Evolutionary conservation across 2,113 vertebrate genomes (phyloP), one percentile per base, ranked within the genome.

Genomic region (Phalacrocorax brasilianus): DNA sequence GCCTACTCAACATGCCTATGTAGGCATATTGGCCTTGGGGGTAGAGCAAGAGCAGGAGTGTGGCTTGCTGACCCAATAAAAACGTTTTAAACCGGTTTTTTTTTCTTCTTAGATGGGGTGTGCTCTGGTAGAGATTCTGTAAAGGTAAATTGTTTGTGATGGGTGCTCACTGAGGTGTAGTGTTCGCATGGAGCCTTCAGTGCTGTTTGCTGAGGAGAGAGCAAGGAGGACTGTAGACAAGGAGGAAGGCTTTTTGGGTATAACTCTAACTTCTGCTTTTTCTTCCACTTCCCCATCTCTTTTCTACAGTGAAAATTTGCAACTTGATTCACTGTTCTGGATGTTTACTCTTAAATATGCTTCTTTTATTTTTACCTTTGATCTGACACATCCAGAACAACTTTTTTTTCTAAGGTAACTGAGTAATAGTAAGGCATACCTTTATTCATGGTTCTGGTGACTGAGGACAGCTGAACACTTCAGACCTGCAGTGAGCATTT

Each of bases 321-420:
- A 81, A 24, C 13, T 53, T 7, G 49, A 5, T 74, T 95, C 0
- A 1, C 17, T 56, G 9, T 83, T 80, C 45, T 50, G 50, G 18
- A 42, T 66, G 27, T 49, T 80, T 65, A 27, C 76, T 65, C 26
- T 85, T 53, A 27, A 74, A 16, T n/a, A 22, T 1, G 0, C 42
- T 88, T 17, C 3, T 55, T 78, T 68, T 22, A 13, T 38, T 75
- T 89, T 74, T 87, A 44, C 19, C 7, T 86, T 74, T 62, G 20
- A 27, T 63, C 35, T n/a, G 32, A 62, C 16, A 6, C 5, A 3
- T 2, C 3, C 28, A 55, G 53, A 78, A 28, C 4, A 0, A 22
- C 15, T 53, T 56, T 55, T 91, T 78, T 35, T 78, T 35, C 18
- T 30, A 33, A 56, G 18, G 22, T 65, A 61, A 63, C 44, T 22